Conservation (phyloP, 2,797 vertebrate species). For the Sebastes itinus region DNA sequence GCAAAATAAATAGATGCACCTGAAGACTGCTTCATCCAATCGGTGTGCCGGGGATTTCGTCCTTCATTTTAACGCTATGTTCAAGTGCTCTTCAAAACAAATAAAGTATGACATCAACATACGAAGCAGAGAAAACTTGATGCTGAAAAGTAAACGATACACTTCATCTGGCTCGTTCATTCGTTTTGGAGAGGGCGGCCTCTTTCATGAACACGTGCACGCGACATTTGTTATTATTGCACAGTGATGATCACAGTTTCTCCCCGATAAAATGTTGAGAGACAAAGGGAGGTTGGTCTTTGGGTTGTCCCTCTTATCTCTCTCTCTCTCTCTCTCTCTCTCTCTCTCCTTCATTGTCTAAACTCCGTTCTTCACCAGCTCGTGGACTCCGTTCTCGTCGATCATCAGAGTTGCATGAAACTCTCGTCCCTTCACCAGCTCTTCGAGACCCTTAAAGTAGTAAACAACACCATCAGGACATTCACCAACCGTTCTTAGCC, state of each 20-base stretch:
- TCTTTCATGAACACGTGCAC: conserved; percentile 22
- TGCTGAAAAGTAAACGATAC: conserved; percentile 27
- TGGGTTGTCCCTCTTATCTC: conserved; percentile 59
- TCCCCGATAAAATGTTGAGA: conserved; percentile 27
- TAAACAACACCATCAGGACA: neutral
- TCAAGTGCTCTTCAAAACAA: conserved; percentile 54
- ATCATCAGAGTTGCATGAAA: conserved; percentile 89
- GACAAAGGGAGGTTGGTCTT: conserved; percentile 48
- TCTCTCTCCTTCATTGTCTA: conserved; percentile 74
- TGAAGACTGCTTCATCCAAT: conserved; percentile 54
- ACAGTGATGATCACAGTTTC: conserved; percentile 76
- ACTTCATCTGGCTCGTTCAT: conserved; percentile 38
- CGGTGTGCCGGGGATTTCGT: conserved; percentile 41
- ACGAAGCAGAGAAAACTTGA: conserved; percentile 17
- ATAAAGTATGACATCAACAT: neutral
- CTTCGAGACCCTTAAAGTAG: conserved; percentile 86
- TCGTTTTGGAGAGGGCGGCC: conserved; percentile 5
- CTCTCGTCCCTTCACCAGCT: conserved; percentile 85
- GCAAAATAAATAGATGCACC: conserved; percentile 84
- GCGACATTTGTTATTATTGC: conserved; percentile 76
- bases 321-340: conserved; percentile 82
- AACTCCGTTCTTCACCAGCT: conserved; percentile 91
- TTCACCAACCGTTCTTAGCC: neutral
- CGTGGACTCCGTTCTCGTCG: conserved; percentile 84
- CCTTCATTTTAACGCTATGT: conserved; percentile 62